Evolutionary conservation across 1,140 invertebrate genomes (phyloP).

Genomic region (Dufourea novaeangliae): DNA sequence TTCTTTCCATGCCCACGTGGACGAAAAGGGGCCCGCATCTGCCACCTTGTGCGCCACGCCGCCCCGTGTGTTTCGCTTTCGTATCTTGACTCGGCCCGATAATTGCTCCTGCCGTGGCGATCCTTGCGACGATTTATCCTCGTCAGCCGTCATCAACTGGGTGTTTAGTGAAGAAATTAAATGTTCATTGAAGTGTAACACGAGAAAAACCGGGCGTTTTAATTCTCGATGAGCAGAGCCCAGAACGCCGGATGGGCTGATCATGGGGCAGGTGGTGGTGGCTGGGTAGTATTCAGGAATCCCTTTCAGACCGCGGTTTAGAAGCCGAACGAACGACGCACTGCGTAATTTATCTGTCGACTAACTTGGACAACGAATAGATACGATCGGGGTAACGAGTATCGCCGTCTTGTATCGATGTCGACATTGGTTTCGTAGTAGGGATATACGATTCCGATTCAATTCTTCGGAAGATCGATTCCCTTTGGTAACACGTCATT

Average conservation of each 20-base stretch:
- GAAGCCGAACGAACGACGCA: background rate
- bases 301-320: constrained; percentile 2
- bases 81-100: constrained; percentile 45
- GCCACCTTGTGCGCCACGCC: constrained; percentile 56
- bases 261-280: constrained; percentile 39
- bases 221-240: background rate
- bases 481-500: too few species aligned
- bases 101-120: constrained; percentile 46
- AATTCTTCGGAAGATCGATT: too few species aligned
- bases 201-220: too few species aligned
- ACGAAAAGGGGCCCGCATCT: constrained; percentile 53
- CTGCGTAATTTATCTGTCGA: constrained; percentile 36
- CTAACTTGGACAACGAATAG: constrained; percentile 8
- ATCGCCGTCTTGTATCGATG: constrained; percentile 7
- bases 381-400: constrained; percentile 20
- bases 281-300: background rate
- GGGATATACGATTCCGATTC: too few species aligned
- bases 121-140: constrained; percentile 51
- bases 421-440: background rate
- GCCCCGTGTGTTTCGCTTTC: constrained; percentile 38
- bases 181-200: too few species aligned
- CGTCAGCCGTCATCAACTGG: constrained; percentile 31
- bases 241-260: too few species aligned
- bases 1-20: constrained; percentile 7
- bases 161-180: too few species aligned